Evolutionary conservation across 2,888 invertebrate genomes (phyloP).

Genomic region (Limnephilus lunatus): DNA sequence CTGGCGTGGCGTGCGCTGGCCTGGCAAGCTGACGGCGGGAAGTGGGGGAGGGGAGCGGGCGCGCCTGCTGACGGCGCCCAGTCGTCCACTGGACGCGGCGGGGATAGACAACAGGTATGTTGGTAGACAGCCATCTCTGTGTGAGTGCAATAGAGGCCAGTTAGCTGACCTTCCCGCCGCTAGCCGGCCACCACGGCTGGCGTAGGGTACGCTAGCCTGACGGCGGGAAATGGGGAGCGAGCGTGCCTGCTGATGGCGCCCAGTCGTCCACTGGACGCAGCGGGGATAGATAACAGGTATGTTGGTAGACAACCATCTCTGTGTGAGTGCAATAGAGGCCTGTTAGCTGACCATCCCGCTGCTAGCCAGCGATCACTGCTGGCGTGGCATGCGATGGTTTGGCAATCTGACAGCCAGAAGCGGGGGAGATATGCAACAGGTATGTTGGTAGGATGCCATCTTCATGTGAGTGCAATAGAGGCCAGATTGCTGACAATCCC

Average conservation of each 20-base stretch:
- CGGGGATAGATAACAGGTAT: not conserved
- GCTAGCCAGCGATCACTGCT: not conserved
- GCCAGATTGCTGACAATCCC: not conserved
- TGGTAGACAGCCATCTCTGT: not conserved
- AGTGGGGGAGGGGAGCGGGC: slow-evolving; percentile 63
- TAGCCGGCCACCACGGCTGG: slow-evolving; percentile 10
- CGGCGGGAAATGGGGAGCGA: slow-evolving; percentile 61
- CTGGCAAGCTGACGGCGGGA: slow-evolving; percentile 58
- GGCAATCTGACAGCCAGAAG: slow-evolving; percentile 55
- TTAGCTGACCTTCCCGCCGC: not conserved
- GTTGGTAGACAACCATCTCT: no score
- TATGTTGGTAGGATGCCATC: no score
- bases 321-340: no score
- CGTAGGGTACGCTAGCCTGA: slow-evolving; percentile 42
- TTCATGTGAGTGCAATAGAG: not conserved
- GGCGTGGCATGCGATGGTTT: not conserved
- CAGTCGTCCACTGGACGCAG: not conserved
- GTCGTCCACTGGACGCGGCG: not conserved
- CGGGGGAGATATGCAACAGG: slow-evolving; percentile 11
- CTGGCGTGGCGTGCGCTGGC: slow-evolving; percentile 42
- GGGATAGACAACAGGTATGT: slow-evolving; percentile 16
- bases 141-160: not conserved
- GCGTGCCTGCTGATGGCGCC: slow-evolving; percentile 54
- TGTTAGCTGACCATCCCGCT: not conserved
- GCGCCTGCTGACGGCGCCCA: slow-evolving; percentile 55